Conservation (phyloP, 2,113 vertebrate genomes). For the Psilopsiagon aymara region DNA sequence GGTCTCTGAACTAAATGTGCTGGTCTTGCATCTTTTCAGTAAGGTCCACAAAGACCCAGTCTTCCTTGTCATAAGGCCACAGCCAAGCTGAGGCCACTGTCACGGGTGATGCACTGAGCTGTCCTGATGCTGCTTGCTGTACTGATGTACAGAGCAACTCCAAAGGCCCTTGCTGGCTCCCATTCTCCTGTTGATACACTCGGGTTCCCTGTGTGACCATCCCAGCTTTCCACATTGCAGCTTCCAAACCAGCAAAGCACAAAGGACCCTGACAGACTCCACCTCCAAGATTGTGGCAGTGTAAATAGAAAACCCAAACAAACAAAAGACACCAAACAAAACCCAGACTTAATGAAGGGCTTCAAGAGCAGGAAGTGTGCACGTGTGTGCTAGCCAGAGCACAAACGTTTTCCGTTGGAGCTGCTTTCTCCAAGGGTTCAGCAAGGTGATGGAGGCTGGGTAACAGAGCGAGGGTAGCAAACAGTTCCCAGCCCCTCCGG, state of each 20-base stretch:
- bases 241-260: background rate
- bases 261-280: background rate
- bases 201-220: background rate
- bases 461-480: conserved; percentile 3
- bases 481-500: conserved; percentile 43
- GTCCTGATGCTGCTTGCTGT: background rate
- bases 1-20: background rate
- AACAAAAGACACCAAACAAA: background rate
- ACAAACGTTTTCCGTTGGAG: conserved; percentile 49
- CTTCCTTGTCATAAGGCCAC: background rate
- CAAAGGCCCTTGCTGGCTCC: background rate
- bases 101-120: background rate
- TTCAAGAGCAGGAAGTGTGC: conserved; percentile 43
- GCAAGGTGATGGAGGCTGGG: conserved; percentile 18
- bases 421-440: conserved; percentile 39
- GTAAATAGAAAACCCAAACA: background rate
- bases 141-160: background rate
- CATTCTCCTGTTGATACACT: background rate
- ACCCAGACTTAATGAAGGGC: conserved; percentile 2
- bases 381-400: conserved; percentile 18
- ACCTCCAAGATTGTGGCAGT: background rate
- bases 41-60: background rate
- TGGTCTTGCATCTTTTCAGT: background rate
- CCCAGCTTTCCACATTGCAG: background rate
- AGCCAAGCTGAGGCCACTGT: background rate